A percentile compares a stretch with the other conserved stretches of the same genome.
phyloP scores from a whole-genome alignment of 2,888 invertebrate species.

The Anagyrus pseudococci region DNA sequence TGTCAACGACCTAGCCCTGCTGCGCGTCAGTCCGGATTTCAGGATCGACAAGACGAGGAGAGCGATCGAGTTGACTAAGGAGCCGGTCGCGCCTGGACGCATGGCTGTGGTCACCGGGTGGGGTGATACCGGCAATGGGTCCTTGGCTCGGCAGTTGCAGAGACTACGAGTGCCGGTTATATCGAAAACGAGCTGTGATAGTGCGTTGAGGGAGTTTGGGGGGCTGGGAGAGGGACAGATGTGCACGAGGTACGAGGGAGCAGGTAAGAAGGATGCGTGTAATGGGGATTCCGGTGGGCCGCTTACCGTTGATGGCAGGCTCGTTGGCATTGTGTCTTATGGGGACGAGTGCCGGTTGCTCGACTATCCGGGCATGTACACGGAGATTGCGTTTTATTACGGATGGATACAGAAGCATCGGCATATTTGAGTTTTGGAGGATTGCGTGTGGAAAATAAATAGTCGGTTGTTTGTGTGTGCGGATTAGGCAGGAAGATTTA shows the following conservation, averaged over 20 bases:
- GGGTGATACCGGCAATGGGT: background rate
- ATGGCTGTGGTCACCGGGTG: background rate
- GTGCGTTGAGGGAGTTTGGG: background rate
- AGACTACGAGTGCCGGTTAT: background rate
- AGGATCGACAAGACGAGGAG: constrained; percentile 61
- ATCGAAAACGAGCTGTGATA: background rate
- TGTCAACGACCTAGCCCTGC: constrained; percentile 64
- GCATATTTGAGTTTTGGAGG: background rate
- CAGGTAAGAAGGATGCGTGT: background rate
- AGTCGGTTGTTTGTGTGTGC: too few species aligned
- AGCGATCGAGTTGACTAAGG: constrained; percentile 61
- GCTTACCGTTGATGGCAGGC: background rate
- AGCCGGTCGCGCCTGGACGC: background rate
- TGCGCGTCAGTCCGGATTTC: constrained; percentile 64
- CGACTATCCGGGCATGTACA: constrained; percentile 1
- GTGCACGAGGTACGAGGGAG: background rate
- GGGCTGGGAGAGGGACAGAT: background rate
- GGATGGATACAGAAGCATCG: background rate
- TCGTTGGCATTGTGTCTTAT: background rate
- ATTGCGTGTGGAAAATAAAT: too few species aligned
- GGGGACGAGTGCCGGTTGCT: background rate
- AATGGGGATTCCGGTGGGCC: constrained; percentile 1
- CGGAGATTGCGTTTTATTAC: background rate
- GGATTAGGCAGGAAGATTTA: too few species aligned
- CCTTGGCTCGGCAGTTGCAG: background rate